A percentile compares a stretch with the other conserved stretches of the same genome.
These are phyloP conservation scores for Pasiphila rectangulata DNA, from an alignment of 2,888 invertebrate genomes.

Conservation along the genomic window DNA sequence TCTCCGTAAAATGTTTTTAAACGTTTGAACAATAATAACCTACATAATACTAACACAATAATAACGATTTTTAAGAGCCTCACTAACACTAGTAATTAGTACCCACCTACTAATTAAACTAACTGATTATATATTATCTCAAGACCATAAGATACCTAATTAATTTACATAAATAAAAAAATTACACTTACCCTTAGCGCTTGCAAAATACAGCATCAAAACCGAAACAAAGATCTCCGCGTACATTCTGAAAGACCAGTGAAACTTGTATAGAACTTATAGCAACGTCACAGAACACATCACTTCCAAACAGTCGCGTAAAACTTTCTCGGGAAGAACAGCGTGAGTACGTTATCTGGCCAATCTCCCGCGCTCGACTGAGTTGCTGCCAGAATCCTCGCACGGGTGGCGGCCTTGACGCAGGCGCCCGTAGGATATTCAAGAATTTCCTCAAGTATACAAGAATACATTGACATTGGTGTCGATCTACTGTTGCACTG, in stretches of 20 bases:
- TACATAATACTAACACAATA: no score
- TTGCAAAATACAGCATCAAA: constrained; percentile 37
- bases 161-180: constrained; percentile 6
- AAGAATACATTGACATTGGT: no score
- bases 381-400: constrained; percentile 16
- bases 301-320: constrained; percentile 12
- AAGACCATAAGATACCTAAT: constrained; percentile 14
- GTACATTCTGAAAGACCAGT: constrained; percentile 32
- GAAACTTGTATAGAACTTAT: no score
- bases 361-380: constrained; percentile 32
- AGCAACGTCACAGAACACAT: background rate
- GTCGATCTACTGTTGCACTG: no score
- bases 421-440: constrained; percentile 37
- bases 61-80: no score
- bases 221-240: constrained; percentile 34
- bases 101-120: no score
- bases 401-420: constrained; percentile 29
- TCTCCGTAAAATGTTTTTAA: background rate
- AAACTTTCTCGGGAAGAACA: constrained; percentile 22
- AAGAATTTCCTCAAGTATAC: background rate
- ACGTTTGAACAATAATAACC: background rate
- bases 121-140: no score
- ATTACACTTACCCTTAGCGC: constrained; percentile 47
- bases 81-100: no score
- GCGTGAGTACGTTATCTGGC: constrained; percentile 19